Evolutionary conservation across 1,140 invertebrate species (phyloP).

Genomic region (Caenorhabditis brenneri): DNA sequence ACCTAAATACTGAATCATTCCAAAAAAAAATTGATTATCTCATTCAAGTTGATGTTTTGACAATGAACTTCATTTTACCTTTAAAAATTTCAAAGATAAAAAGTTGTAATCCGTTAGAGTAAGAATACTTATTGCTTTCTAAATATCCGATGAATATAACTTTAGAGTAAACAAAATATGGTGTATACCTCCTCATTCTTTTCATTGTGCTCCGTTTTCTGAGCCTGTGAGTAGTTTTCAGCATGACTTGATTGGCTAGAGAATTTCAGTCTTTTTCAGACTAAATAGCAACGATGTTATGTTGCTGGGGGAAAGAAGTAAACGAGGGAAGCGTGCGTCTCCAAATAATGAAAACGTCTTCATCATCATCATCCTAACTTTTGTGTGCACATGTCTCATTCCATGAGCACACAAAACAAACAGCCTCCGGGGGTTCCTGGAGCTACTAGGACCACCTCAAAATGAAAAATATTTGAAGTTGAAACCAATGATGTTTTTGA

Average conservation of each 20-base stretch:
- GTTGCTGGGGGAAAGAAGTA: neutral
- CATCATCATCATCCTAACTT: constrained; percentile 40
- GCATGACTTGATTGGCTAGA: neutral
- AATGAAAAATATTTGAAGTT: neutral
- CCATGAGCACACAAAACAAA: constrained; percentile 35
- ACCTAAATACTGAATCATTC: no score
- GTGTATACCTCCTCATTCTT: neutral
- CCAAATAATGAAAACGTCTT: constrained; percentile 39
- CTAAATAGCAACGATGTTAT: neutral
- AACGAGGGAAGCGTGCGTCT: neutral
- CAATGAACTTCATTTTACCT: no score
- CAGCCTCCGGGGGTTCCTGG: constrained; percentile 35
- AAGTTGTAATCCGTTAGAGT: no score
- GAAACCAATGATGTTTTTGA: neutral
- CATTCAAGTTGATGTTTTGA: no score
- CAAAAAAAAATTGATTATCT: no score
- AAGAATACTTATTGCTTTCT: no score
- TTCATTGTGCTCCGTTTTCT: constrained; percentile 31
- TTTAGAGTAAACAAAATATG: neutral
- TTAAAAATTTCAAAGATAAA: no score
- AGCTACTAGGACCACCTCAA: neutral
- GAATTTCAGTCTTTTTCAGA: neutral
- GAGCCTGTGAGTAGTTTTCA: constrained; percentile 16
- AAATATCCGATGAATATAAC: no score
- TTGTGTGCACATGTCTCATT: constrained; percentile 37